Evolutionary conservation across 1,140 invertebrate species (phyloP).

Genomic region (Cotesia chilonis): DNA sequence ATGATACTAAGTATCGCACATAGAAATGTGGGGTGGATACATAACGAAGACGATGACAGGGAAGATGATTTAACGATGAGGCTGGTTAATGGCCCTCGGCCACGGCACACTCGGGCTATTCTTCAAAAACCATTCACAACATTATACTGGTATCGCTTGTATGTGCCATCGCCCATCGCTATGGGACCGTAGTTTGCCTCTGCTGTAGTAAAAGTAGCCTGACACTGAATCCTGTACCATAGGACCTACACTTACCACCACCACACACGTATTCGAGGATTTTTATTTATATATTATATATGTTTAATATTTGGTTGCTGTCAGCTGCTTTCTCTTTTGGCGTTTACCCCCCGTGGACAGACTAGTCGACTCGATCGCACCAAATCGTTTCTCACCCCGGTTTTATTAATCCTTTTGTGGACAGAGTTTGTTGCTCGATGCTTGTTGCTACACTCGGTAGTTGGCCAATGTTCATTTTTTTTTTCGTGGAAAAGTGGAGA

Average conservation of each 20-base stretch:
- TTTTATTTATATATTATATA: slow-evolving; percentile 18
- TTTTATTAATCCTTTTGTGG: not conserved
- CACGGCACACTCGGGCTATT: slow-evolving; percentile 49
- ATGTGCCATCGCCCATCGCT: too few relatives aligned
- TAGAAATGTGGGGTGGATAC: slow-evolving; percentile 46
- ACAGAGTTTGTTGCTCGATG: not conserved
- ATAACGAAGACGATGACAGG: slow-evolving; percentile 65
- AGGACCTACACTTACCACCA: not conserved
- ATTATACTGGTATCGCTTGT: slow-evolving; percentile 32
- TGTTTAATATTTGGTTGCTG: not conserved
- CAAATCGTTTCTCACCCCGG: slow-evolving; percentile 32
- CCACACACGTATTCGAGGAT: slow-evolving; percentile 1
- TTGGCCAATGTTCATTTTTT: too few relatives aligned
- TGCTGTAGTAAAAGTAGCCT: not conserved
- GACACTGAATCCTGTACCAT: too few relatives aligned
- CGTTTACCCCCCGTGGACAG: slow-evolving; percentile 40
- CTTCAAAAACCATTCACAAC: slow-evolving; percentile 49
- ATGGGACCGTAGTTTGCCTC: slow-evolving; percentile 18
- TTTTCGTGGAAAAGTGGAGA: too few relatives aligned
- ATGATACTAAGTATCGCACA: slow-evolving; percentile 17
- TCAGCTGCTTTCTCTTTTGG: slow-evolving; percentile 23
- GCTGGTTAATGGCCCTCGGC: slow-evolving; percentile 54
- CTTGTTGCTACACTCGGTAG: too few relatives aligned
- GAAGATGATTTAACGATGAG: slow-evolving; percentile 61
- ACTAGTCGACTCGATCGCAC: slow-evolving; percentile 27